These are phyloP conservation scores for Drosophila tsacasi DNA, from an alignment of 1,140 invertebrate species.

Conservation along the genomic window DNA sequence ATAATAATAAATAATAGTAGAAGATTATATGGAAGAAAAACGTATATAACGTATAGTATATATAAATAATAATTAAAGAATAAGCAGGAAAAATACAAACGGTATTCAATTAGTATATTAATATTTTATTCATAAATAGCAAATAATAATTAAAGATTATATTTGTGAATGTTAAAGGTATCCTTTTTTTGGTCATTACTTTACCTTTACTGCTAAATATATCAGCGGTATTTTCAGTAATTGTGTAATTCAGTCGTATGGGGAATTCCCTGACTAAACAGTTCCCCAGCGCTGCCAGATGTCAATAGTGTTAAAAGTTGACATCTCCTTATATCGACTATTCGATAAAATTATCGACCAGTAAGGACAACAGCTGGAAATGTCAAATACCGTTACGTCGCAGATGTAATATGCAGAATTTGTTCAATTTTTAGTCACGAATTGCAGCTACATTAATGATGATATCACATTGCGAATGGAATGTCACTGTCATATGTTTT, in stretches of 20 bases:
- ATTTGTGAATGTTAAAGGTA: too few species aligned
- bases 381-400: neutral
- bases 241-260: neutral
- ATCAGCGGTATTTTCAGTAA: too few species aligned
- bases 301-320: neutral
- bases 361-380: neutral
- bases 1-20: too few species aligned
- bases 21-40: too few species aligned
- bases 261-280: neutral
- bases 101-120: too few species aligned
- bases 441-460: neutral
- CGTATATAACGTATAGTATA: too few species aligned
- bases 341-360: neutral
- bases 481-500: conserved; percentile 48
- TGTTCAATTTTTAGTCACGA: neutral
- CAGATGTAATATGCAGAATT: neutral
- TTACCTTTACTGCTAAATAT: too few species aligned
- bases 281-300: neutral
- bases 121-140: too few species aligned
- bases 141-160: too few species aligned
- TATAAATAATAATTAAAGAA: too few species aligned
- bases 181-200: too few species aligned
- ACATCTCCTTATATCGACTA: neutral
- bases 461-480: conserved; percentile 20
- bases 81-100: too few species aligned